Percentiles rank a stretch among this genome's conserved stretches.
These are phyloP conservation scores for Sparus aurata DNA, from an alignment of 2,797 vertebrate genomes.

Conservation along the genomic window DNA sequence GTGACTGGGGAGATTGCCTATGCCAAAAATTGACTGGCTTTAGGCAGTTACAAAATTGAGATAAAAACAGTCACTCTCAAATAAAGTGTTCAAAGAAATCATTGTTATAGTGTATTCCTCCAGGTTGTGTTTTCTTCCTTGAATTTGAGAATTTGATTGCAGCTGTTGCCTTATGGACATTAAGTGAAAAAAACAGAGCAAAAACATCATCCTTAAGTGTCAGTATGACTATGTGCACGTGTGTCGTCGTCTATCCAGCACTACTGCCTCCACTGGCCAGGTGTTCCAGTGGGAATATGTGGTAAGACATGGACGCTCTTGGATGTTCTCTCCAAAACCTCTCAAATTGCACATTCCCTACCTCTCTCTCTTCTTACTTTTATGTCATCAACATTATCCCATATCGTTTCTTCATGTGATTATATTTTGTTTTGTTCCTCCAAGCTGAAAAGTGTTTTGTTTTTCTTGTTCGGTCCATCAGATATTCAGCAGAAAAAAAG, in stretches of 20 bases:
- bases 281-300: conserved; percentile 2
- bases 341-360: background rate
- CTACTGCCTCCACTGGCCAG: conserved; percentile 6
- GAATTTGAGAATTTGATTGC: conserved; percentile 2
- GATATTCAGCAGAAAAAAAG: background rate
- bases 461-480: background rate
- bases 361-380: background rate
- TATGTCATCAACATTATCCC: background rate
- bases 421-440: conserved; percentile 2
- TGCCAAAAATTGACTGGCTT: background rate
- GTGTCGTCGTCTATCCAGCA: background rate
- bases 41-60: background rate
- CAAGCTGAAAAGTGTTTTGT: background rate
- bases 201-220: background rate
- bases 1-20: background rate
- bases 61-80: background rate
- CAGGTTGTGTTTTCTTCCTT: background rate
- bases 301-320: background rate
- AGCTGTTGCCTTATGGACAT: background rate
- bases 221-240: background rate
- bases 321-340: background rate
- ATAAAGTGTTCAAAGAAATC: background rate
- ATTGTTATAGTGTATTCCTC: background rate
- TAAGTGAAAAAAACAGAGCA: background rate
- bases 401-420: background rate